Percentiles rank a stretch among this genome's conserved stretches.
phyloP scores from a whole-genome alignment of 2,113 vertebrate species.

The Boulengeromyrus knoepffleri region DNA sequence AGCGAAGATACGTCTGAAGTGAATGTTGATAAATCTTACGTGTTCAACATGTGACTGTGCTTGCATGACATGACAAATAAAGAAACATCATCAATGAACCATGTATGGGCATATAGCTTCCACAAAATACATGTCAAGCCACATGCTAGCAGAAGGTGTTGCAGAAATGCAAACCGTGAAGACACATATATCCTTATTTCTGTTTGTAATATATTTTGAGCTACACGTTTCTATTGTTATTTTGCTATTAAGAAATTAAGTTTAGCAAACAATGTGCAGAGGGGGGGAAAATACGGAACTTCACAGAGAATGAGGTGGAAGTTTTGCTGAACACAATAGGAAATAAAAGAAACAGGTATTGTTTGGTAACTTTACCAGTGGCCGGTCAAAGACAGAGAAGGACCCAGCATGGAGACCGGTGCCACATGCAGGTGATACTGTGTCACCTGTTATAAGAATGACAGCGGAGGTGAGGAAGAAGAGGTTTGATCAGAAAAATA shows the following conservation, averaged over 20 bases:
- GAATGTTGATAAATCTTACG: background rate
- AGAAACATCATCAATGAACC: background rate
- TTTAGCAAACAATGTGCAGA: background rate
- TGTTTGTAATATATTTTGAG: no score
- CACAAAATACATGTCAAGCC: background rate
- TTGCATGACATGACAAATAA: background rate
- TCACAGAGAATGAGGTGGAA: background rate
- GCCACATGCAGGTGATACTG: no score
- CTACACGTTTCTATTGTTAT: background rate
- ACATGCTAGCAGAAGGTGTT: background rate
- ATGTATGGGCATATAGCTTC: background rate
- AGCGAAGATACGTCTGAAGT: background rate
- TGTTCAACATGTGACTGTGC: background rate
- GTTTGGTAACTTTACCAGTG: background rate
- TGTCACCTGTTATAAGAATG: background rate
- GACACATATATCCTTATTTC: no score
- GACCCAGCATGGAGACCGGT: no score
- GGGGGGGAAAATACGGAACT: background rate
- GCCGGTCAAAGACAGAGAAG: no score
- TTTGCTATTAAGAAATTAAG: background rate
- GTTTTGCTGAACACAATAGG: background rate
- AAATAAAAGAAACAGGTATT: background rate
- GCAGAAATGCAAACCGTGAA: no score
- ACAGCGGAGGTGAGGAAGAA: background rate
- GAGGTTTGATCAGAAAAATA: background rate